Percentiles rank a stretch among this genome's conserved stretches.
Evolutionary conservation across 1,140 invertebrate genomes (phyloP).

Genomic region (Lasioglossum baleicum): DNA sequence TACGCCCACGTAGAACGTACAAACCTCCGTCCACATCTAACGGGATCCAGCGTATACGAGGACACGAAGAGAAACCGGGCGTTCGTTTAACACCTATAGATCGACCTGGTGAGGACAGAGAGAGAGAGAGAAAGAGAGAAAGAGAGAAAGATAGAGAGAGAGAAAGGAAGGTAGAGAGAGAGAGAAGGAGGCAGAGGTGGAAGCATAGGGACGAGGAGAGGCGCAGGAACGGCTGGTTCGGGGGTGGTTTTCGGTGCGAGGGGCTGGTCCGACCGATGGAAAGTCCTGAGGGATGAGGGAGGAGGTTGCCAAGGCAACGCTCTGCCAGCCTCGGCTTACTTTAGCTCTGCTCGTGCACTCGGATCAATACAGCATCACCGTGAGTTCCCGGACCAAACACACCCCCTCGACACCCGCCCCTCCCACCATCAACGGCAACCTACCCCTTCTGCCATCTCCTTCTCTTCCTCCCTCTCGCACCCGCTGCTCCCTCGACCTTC

Average conservation of each 20-base stretch:
- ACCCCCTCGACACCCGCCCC: slow-evolving; percentile 55
- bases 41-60: neutral
- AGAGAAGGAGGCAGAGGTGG: neutral
- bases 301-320: slow-evolving; percentile 81
- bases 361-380: slow-evolving; percentile 79
- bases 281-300: slow-evolving; percentile 76
- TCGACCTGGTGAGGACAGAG: slow-evolving; percentile 43
- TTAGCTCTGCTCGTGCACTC: slow-evolving; percentile 72
- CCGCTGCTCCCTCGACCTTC: neutral
- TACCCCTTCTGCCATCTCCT: neutral
- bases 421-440: slow-evolving; percentile 17
- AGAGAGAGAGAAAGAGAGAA: no score
- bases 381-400: slow-evolving; percentile 78
- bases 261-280: slow-evolving; percentile 55
- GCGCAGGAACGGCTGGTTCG: slow-evolving; percentile 39
- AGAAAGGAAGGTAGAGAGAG: neutral
- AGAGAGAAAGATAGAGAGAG: neutral
- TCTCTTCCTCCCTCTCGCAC: neutral
- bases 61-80: slow-evolving; percentile 27
- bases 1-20: slow-evolving; percentile 13
- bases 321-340: slow-evolving; percentile 77
- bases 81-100: slow-evolving; percentile 58
- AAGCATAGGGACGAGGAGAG: slow-evolving; percentile 34
- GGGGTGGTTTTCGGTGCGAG: slow-evolving; percentile 65
- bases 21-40: neutral